Evolutionary conservation across 1,140 invertebrate species (phyloP).

Genomic region (Drosophila sturtevanti): DNA sequence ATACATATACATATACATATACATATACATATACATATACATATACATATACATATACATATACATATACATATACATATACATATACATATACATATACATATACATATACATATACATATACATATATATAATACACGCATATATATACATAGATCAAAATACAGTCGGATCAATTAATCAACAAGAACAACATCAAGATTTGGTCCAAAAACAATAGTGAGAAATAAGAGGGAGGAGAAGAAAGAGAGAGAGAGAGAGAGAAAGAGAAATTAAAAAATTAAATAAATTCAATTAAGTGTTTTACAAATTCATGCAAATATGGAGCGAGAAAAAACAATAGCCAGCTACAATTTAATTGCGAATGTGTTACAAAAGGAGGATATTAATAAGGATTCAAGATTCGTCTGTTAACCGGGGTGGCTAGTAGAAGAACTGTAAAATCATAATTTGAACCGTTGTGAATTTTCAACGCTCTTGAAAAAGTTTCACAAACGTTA

Average conservation of each 20-base stretch:
- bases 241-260: conserved; percentile 37
- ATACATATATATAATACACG: background rate
- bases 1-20: conserved; percentile 7
- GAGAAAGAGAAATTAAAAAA: conserved; percentile 50
- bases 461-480: too few relatives aligned
- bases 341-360: conserved; percentile 15
- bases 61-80: background rate
- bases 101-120: too few relatives aligned
- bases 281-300: conserved; percentile 15
- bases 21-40: background rate
- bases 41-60: background rate
- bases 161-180: conserved; percentile 25
- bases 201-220: conserved; percentile 7
- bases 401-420: background rate
- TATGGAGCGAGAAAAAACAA: conserved; percentile 9
- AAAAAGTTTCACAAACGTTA: too few relatives aligned
- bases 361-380: background rate
- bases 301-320: background rate
- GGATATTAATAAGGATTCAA: background rate
- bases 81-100: background rate
- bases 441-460: conserved; percentile 26
- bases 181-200: conserved; percentile 19
- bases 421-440: background rate
- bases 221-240: background rate
- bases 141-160: conserved; percentile 9